These are phyloP conservation scores for Diuraphis noxia DNA, from an alignment of 1,140 invertebrate genomes.

Conservation along the genomic window DNA sequence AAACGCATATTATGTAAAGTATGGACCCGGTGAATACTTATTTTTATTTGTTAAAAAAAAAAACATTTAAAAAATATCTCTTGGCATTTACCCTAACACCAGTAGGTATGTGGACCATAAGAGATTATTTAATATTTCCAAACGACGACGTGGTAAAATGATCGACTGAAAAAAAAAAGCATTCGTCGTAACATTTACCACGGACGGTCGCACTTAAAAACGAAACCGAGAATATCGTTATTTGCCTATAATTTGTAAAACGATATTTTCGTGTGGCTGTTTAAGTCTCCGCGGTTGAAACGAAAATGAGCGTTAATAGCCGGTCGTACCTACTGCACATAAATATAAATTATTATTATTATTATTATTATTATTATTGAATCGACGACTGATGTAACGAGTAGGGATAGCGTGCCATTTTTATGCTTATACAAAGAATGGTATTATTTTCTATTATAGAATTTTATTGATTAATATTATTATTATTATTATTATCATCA, in stretches of 20 bases:
- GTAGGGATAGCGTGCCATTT: constrained; percentile 51
- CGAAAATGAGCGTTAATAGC: background rate
- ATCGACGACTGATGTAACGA: constrained; percentile 47
- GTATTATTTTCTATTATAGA: constrained; percentile 44
- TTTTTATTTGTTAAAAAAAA: background rate
- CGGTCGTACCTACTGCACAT: background rate
- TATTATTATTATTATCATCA: background rate
- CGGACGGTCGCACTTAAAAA: background rate
- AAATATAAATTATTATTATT: constrained; percentile 19
- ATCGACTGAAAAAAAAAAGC: background rate
- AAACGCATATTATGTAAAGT: background rate
- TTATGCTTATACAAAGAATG: constrained; percentile 49
- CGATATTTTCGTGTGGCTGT: background rate
- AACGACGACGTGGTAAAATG: background rate
- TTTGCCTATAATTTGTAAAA: background rate
- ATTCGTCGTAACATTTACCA: background rate
- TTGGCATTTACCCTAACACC: background rate
- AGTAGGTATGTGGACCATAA: background rate
- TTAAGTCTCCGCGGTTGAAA: background rate
- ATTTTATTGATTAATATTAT: constrained; percentile 44
- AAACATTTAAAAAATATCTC: no score
- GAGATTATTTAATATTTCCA: background rate
- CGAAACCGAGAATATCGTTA: background rate
- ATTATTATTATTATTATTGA: constrained; percentile 45
- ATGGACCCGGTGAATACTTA: background rate